phyloP scores from a whole-genome alignment of 2,113 vertebrate genomes.

The Kobus ellipsiprymnus region DNA sequence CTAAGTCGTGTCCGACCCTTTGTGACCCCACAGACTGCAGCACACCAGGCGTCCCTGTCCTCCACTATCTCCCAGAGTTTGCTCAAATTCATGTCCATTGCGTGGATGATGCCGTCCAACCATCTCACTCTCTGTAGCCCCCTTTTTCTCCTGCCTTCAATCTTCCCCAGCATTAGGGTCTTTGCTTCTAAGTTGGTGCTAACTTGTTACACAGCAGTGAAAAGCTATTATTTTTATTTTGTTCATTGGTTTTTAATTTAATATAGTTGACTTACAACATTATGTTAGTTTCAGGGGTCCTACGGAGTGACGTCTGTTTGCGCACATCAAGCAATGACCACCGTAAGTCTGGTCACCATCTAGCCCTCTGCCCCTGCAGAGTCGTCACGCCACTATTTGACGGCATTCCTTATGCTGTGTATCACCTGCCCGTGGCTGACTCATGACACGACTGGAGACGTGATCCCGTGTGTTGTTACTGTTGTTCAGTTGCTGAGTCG shows the following conservation, averaged over 20 bases:
- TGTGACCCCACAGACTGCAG: neutral
- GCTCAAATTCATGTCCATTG: neutral
- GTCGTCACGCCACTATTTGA: fast-evolving
- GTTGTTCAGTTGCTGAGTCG: neutral
- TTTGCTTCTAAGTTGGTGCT: neutral
- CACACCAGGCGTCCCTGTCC: neutral
- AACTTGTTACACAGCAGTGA: neutral
- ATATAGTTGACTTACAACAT: too few species aligned
- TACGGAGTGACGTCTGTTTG: neutral
- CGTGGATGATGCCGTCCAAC: neutral
- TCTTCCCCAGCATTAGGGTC: neutral
- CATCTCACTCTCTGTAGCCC: neutral
- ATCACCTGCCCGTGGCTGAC: fast-evolving
- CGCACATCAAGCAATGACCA: neutral
- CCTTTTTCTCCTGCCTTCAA: neutral
- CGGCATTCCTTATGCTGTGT: fast-evolving
- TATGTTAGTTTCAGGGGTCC: neutral
- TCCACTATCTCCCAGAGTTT: neutral
- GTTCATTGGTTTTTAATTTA: neutral
- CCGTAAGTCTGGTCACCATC: fast-evolving
- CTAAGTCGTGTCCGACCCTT: neutral
- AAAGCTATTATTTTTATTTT: neutral
- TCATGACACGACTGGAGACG: fast-evolving
- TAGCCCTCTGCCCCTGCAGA: neutral
- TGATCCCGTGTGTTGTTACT: fast-evolving